Conservation (phyloP, 2,113 vertebrate species). For the Recurvirostra avosetta region DNA sequence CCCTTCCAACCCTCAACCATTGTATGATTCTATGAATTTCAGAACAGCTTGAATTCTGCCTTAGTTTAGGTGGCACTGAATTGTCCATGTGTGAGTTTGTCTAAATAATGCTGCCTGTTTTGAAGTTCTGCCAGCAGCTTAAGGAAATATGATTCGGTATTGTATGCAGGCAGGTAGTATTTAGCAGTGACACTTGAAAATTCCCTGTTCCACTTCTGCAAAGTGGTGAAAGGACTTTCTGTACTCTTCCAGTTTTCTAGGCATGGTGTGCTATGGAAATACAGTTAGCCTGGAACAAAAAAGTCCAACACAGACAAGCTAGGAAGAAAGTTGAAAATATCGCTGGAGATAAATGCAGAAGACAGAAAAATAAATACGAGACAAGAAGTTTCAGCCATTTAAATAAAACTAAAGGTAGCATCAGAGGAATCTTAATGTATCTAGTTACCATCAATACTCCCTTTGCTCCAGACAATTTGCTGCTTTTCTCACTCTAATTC, state of each 20-base stretch:
- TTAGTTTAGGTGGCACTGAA: neutral
- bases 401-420: neutral
- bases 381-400: neutral
- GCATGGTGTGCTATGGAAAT: neutral
- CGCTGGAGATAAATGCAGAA: neutral
- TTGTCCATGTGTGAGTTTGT: neutral
- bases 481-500: neutral
- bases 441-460: neutral
- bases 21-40: neutral
- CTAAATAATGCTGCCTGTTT: neutral
- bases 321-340: neutral
- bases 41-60: neutral
- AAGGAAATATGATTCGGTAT: neutral
- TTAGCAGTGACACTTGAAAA: neutral
- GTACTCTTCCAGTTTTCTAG: neutral
- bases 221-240: neutral
- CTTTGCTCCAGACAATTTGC: neutral
- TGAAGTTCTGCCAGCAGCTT: neutral
- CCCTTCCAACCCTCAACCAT: neutral
- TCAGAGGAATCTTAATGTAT: neutral
- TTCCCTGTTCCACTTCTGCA: neutral
- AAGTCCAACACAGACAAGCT: neutral
- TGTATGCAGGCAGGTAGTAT: neutral
- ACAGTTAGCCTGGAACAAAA: neutral
- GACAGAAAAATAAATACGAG: neutral